These are phyloP conservation scores for Montifringilla adamsi DNA, from an alignment of 2,113 vertebrate genomes.

Conservation along the genomic window DNA sequence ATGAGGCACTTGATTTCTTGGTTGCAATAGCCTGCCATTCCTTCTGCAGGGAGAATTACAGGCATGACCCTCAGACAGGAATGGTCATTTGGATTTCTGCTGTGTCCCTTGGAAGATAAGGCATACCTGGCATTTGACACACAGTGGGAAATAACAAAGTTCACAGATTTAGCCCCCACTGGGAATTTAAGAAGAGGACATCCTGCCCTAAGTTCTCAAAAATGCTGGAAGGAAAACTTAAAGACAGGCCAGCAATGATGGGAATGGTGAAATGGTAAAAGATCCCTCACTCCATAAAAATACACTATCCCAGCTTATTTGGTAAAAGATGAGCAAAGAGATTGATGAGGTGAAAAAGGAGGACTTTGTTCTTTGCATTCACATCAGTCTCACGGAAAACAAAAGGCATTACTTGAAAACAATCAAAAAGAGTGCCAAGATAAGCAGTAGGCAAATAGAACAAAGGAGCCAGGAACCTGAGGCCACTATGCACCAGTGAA, in stretches of 20 bases:
- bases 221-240: not conserved
- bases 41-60: not conserved
- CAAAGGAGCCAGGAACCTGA: slow-evolving; percentile 29
- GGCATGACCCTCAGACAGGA: not conserved
- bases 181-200: not conserved
- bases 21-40: not conserved
- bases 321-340: not conserved
- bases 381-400: not conserved
- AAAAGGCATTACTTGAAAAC: slow-evolving; percentile 8
- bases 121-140: not conserved
- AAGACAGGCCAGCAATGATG: not conserved
- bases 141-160: not conserved
- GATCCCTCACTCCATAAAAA: not conserved
- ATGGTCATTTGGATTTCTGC: not conserved
- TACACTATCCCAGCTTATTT: not conserved
- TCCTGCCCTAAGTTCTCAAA: not conserved
- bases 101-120: not conserved
- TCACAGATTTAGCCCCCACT: not conserved
- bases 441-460: slow-evolving; percentile 31
- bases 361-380: not conserved
- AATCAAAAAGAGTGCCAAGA: not conserved
- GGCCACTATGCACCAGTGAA: slow-evolving; percentile 32
- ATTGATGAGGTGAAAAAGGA: not conserved
- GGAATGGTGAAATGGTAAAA: not conserved
- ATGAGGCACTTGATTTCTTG: not conserved